Evolutionary conservation across 2,888 invertebrate genomes (phyloP).

Genomic region (Habroteleia sp.): DNA sequence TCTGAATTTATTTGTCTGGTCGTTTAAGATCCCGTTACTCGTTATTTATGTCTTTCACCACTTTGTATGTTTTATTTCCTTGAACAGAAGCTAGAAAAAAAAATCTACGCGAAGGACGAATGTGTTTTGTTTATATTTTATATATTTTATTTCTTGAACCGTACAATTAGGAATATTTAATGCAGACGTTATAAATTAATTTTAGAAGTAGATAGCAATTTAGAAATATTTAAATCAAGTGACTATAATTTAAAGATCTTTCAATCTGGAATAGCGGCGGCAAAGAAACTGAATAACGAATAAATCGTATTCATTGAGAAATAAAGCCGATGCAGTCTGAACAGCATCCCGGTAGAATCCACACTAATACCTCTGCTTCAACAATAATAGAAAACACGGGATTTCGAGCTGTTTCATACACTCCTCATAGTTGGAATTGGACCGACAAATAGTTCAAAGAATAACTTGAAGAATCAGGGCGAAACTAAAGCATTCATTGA

Average conservation of each 20-base stretch:
- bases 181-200: too few relatives aligned
- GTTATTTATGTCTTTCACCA: constrained; percentile 11
- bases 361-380: constrained; percentile 42
- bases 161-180: too few relatives aligned
- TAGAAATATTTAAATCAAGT: constrained; percentile 27
- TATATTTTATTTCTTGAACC: too few relatives aligned
- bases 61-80: constrained; percentile 7
- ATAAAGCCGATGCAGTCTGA: constrained; percentile 30
- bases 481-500: constrained; percentile 5
- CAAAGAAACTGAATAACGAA: constrained; percentile 41
- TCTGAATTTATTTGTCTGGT: constrained; percentile 14
- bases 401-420: constrained; percentile 51
- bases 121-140: too few relatives aligned
- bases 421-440: constrained; percentile 23
- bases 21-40: constrained; percentile 4
- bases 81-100: too few relatives aligned
- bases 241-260: constrained; percentile 36
- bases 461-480: constrained; percentile 15
- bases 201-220: too few relatives aligned
- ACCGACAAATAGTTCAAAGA: constrained; percentile 42
- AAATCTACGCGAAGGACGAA: too few relatives aligned
- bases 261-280: constrained; percentile 7
- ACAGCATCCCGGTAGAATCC: constrained; percentile 32
- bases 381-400: constrained; percentile 53
- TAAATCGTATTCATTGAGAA: constrained; percentile 51